A percentile compares a stretch with the other conserved stretches of the same genome.
Evolutionary conservation across 2,888 invertebrate genomes (phyloP).

Genomic region (Drosophila robusta): DNA sequence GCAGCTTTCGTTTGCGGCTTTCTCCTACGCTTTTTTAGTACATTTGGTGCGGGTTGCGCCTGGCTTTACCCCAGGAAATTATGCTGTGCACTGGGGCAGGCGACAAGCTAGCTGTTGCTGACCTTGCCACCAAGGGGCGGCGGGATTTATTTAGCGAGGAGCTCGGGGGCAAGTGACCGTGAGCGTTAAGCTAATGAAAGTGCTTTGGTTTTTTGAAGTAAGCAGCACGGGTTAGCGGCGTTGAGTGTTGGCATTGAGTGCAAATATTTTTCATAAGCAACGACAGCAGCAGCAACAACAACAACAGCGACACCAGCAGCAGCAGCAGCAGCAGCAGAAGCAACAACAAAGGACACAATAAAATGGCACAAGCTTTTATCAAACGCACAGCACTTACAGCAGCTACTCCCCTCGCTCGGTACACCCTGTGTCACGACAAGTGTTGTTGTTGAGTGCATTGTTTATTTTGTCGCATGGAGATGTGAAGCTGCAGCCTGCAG

Average conservation of each 20-base stretch:
- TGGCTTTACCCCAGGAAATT: slow-evolving; percentile 57
- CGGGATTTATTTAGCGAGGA: not conserved
- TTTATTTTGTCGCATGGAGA: slow-evolving; percentile 46
- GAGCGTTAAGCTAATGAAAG: slow-evolving; percentile 76
- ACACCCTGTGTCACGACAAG: not conserved
- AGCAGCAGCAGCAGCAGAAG: not conserved
- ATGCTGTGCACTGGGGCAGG: slow-evolving; percentile 24
- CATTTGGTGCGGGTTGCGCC: slow-evolving; percentile 33
- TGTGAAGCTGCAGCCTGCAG: slow-evolving; percentile 23
- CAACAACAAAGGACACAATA: slow-evolving; percentile 18
- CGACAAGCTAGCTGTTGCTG: slow-evolving; percentile 41
- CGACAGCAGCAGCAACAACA: slow-evolving; percentile 31
- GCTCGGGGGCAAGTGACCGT: slow-evolving; percentile 35
- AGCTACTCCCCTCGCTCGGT: not conserved
- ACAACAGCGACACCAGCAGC: slow-evolving; percentile 16
- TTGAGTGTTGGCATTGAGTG: slow-evolving; percentile 42
- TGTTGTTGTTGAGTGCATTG: slow-evolving; percentile 61
- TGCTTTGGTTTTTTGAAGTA: slow-evolving; percentile 59
- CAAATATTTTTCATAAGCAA: slow-evolving; percentile 38
- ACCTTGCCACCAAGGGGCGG: slow-evolving; percentile 55
- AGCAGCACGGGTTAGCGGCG: slow-evolving; percentile 48
- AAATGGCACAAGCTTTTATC: slow-evolving; percentile 70
- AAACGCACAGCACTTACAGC: slow-evolving; percentile 56
- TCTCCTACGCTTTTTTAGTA: slow-evolving; percentile 55
- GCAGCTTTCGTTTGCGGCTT: slow-evolving; percentile 41